Base-by-base conservation (phyloP, 2,888 invertebrate species). In the Eilema depressum region DNA sequence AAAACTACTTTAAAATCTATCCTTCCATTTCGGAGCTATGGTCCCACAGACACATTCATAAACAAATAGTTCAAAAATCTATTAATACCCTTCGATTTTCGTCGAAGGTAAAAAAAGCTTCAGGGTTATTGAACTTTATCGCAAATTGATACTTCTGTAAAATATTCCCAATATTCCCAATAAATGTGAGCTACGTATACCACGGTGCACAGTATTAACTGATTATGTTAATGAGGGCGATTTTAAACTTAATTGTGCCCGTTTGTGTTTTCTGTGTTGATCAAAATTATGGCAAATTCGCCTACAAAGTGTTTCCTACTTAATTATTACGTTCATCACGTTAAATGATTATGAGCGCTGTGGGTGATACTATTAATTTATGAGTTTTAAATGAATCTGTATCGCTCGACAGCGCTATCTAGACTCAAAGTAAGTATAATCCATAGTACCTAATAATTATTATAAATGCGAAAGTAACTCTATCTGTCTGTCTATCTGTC, bases 211-310 rank as follows among this genome's bases (percentile, higher is more conserved):
- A 74, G 73, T 72, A 81, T 84, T 85, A 86, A 84, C 81, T 79
- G 85, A 86, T 82, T 81, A 82, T 84, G 84, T 70, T 86, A 86
- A 86, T 85, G 83, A 83, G 79, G 80, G 76, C 80, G 83, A 83
- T 86, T 86, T 83, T 78, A 86, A 84, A 86, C 80, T 82, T 84
- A 85, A 86, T 86, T 85, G 83, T 83, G 69, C 66, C 74, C 75
- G 82, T 69, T 81, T 77, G 81, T 75, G 80, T 80, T 79, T 75
- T 71, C 70, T 66, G 66, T 71, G 69, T 61, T 74, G 65, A 76
- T 80, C 74, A 73, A 73, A 75, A 61, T 57, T 66, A 76, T 65
- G 78, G 81, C 66, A 69, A 73, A 69, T 69, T 74, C 67, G 28
- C 28, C 20, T 60, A 25, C 30, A 63, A 73, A 70, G 64, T 66